Evolutionary conservation across 2,888 invertebrate genomes (phyloP).

Genomic region (Drosophila glabriapex): DNA sequence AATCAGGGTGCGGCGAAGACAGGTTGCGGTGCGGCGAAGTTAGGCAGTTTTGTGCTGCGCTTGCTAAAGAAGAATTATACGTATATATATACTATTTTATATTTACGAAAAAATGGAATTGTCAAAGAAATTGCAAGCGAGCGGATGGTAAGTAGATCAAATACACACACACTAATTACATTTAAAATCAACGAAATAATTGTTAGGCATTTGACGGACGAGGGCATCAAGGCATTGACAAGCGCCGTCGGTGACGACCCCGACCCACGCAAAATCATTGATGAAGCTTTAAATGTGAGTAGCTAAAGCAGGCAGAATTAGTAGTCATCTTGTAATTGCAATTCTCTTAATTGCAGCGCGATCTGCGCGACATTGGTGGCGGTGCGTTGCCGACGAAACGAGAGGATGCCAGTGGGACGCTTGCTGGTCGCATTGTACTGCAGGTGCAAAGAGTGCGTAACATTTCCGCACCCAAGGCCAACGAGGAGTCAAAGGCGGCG

Average conservation of each 20-base stretch:
- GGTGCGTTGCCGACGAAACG: constrained; percentile 90
- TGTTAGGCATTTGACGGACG: constrained; percentile 89
- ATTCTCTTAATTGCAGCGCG: constrained; percentile 83
- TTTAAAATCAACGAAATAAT: background rate
- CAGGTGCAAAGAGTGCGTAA: constrained; percentile 96
- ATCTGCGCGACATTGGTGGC: constrained; percentile 93
- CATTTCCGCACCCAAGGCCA: constrained; percentile 95
- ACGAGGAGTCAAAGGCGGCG: constrained; percentile 93
- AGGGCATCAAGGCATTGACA: constrained; percentile 89
- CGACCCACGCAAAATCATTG: constrained; percentile 88
- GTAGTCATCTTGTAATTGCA: background rate
- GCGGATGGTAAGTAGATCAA: constrained; percentile 88
- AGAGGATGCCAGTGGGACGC: constrained; percentile 71
- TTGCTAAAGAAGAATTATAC: constrained; percentile 41
- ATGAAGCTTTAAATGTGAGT: constrained; percentile 91
- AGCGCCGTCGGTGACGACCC: constrained; percentile 83
- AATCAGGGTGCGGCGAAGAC: constrained; percentile 28
- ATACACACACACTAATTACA: background rate
- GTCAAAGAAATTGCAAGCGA: constrained; percentile 88
- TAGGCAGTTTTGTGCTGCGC: constrained; percentile 42
- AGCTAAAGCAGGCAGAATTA: background rate
- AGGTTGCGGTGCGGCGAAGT: constrained; percentile 33
- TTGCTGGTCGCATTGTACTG: constrained; percentile 89
- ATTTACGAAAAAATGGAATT: constrained; percentile 86
- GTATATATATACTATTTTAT: constrained; percentile 20